Conservation (phyloP, 2,888 invertebrate species). For the Netelia virgata region DNA sequence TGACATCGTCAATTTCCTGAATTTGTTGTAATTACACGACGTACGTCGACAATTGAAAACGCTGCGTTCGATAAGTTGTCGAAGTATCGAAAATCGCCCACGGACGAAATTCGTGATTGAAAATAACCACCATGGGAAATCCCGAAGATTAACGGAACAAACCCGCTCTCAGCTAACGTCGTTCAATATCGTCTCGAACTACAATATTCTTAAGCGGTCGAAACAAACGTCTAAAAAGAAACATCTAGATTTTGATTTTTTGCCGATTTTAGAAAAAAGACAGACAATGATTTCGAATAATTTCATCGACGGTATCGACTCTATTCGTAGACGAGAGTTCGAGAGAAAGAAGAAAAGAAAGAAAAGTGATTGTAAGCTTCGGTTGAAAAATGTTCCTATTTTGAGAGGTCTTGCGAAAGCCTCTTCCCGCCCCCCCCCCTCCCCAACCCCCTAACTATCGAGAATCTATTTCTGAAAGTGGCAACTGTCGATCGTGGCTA, state of each 20-base stretch:
- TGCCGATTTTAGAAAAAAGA: not conserved
- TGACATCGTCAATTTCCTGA: slow-evolving; percentile 7
- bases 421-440: slow-evolving; percentile 9
- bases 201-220: not conserved
- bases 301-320: not conserved
- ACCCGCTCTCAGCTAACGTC: slow-evolving; percentile 12
- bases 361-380: not conserved
- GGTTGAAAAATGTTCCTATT: slow-evolving; percentile 51
- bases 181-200: not conserved
- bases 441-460: slow-evolving; percentile 47
- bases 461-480: slow-evolving; percentile 66
- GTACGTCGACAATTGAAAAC: not conserved
- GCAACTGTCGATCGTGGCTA: slow-evolving; percentile 64
- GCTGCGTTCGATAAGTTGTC: slow-evolving; percentile 3
- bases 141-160: slow-evolving; percentile 66
- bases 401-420: slow-evolving; percentile 60
- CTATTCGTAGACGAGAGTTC: not conserved
- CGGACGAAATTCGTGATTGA: slow-evolving; percentile 66
- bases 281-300: not conserved
- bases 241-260: not conserved
- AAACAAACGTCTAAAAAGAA: no score
- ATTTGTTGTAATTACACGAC: not conserved
- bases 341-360: slow-evolving; percentile 12
- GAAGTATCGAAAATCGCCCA: slow-evolving; percentile 46
- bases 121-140: slow-evolving; percentile 72